A percentile compares a stretch with the other conserved stretches of the same genome.
These are phyloP conservation scores for Tringa solitaria DNA, from an alignment of 2,113 vertebrate genomes.

Conservation along the genomic window DNA sequence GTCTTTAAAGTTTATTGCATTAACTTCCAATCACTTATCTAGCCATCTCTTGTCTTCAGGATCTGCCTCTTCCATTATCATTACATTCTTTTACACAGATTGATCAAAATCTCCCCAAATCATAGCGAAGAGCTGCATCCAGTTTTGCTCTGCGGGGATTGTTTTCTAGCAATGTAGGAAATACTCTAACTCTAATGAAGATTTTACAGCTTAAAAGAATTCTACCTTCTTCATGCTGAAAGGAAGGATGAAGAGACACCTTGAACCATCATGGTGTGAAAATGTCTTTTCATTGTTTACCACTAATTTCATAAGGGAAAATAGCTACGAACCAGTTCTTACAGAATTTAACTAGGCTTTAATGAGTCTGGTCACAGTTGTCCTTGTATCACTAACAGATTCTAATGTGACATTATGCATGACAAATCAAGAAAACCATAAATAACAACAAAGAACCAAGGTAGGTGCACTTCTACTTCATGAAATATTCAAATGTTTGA, in stretches of 20 bases:
- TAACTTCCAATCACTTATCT: neutral
- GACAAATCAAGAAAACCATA: neutral
- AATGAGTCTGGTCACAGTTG: neutral
- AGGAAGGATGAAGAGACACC: neutral
- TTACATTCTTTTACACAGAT: neutral
- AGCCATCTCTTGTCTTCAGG: neutral
- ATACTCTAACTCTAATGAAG: neutral
- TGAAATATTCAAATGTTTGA: neutral
- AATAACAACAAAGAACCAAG: neutral
- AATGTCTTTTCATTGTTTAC: neutral
- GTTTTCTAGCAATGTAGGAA: neutral
- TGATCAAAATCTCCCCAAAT: neutral
- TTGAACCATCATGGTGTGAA: neutral
- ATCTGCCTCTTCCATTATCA: neutral
- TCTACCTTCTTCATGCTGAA: neutral
- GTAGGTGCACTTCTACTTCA: neutral
- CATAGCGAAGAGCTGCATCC: neutral
- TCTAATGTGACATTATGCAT: neutral
- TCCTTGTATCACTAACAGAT: neutral
- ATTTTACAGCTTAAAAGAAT: neutral
- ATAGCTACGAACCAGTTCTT: neutral
- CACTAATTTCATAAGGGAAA: neutral
- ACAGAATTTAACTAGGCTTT: neutral
- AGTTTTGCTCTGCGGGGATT: neutral
- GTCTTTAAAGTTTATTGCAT: neutral